phyloP scores from a whole-genome alignment of 1,140 invertebrate genomes.

The Caenorhabditis inopinata region DNA sequence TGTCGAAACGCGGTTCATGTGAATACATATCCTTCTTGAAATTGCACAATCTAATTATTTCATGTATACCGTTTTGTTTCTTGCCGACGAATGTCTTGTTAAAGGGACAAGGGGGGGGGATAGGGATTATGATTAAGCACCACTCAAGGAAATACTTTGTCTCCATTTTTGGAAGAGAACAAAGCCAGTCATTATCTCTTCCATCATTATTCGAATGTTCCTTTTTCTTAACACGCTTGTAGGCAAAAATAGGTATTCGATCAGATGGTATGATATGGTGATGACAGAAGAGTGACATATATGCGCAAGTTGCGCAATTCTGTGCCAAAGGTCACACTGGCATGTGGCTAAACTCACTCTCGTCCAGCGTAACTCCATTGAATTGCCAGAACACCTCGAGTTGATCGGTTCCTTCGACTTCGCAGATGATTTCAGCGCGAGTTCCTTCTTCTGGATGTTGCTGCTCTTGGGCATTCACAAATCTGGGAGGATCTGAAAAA shows the following conservation, averaged over 20 bases:
- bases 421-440: slow-evolving; percentile 44
- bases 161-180: neutral
- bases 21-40: neutral
- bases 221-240: too few species aligned
- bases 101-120: too few species aligned
- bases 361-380: slow-evolving; percentile 47
- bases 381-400: slow-evolving; percentile 53
- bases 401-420: slow-evolving; percentile 42
- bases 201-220: neutral
- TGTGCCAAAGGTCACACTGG: slow-evolving; percentile 1
- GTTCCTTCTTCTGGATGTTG: slow-evolving; percentile 53
- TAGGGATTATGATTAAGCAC: neutral
- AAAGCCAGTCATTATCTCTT: neutral
- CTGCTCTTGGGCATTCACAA: slow-evolving; percentile 35
- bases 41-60: slow-evolving; percentile 23
- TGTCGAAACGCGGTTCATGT: slow-evolving; percentile 4
- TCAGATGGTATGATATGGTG: neutral
- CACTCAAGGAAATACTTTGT: neutral
- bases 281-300: slow-evolving; percentile 17
- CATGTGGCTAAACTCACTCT: slow-evolving; percentile 40
- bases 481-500: slow-evolving; percentile 48
- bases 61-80: neutral
- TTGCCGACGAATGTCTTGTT: neutral
- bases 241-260: neutral
- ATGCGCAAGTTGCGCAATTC: slow-evolving; percentile 21